phyloP scores from a whole-genome alignment of 2,888 invertebrate species.

The Lithophane semibrunnea region DNA sequence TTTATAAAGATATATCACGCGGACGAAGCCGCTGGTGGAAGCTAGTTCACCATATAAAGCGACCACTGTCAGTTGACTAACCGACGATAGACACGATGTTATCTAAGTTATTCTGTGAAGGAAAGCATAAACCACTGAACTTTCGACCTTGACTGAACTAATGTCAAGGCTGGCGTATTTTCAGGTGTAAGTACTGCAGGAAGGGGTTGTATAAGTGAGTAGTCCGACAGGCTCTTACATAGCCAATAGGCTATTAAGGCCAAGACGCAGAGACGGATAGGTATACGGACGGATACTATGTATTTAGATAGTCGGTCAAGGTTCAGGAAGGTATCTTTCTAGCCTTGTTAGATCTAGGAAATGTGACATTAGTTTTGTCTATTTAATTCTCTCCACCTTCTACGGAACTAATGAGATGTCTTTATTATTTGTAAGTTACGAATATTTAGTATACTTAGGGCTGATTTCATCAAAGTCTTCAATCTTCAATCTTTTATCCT shows the following conservation, averaged over 20 bases:
- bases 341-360: neutral
- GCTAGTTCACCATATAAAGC: neutral
- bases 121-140: neutral
- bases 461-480: too few species aligned
- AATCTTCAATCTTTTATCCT: too few species aligned
- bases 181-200: neutral
- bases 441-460: too few species aligned
- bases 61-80: neutral
- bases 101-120: conserved; percentile 4
- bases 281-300: neutral
- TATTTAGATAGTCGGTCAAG: neutral
- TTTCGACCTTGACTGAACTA: conserved; percentile 3
- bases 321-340: neutral
- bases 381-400: neutral
- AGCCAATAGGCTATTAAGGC: conserved; percentile 11
- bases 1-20: too few species aligned
- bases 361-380: neutral
- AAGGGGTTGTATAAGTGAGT: conserved; percentile 20
- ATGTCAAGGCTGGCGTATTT: conserved; percentile 20
- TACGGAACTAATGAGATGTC: too few species aligned
- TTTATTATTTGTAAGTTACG: too few species aligned
- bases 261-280: conserved; percentile 5
- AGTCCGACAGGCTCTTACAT: conserved; percentile 2
- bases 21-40: too few species aligned
- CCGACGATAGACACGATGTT: neutral